Percentiles rank a stretch among this genome's conserved stretches.
These are phyloP conservation scores for Callospermophilus lateralis DNA, from an alignment of 2,113 vertebrate species.

Conservation along the genomic window DNA sequence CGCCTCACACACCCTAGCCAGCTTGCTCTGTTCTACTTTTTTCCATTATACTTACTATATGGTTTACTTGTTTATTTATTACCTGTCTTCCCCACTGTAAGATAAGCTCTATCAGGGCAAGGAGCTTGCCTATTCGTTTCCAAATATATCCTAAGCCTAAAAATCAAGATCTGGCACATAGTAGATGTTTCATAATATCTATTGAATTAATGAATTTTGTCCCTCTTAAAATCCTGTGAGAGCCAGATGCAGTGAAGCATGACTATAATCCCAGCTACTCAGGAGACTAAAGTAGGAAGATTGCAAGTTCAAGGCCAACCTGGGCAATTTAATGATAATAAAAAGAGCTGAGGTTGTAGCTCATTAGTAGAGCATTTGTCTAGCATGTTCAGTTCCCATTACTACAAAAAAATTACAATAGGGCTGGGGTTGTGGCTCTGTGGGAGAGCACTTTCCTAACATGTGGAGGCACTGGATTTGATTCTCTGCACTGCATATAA, in stretches of 20 bases:
- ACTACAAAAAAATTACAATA: background rate
- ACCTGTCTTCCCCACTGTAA: background rate
- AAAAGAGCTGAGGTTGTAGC: background rate
- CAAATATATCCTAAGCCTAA: background rate
- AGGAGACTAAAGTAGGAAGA: background rate
- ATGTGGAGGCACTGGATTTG: too few relatives aligned
- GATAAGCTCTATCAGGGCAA: background rate
- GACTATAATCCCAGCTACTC: background rate
- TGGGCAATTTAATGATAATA: background rate
- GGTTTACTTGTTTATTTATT: background rate
- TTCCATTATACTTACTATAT: background rate
- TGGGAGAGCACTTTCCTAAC: too few relatives aligned
- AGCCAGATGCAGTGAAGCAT: background rate
- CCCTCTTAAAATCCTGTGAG: constrained; percentile 4
- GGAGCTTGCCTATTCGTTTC: background rate
- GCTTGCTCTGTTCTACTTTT: background rate
- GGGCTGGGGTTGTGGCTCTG: too few relatives aligned
- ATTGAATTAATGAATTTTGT: constrained; percentile 1
- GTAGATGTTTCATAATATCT: background rate
- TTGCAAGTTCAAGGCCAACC: background rate
- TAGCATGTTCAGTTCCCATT: background rate
- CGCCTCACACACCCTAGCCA: background rate
- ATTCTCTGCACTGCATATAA: too few relatives aligned
- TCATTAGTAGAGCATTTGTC: background rate
- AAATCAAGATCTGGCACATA: background rate